Base-by-base conservation (phyloP, 35 echinoderm and acorn worm genomes). In the Chiridota heheva region DNA sequence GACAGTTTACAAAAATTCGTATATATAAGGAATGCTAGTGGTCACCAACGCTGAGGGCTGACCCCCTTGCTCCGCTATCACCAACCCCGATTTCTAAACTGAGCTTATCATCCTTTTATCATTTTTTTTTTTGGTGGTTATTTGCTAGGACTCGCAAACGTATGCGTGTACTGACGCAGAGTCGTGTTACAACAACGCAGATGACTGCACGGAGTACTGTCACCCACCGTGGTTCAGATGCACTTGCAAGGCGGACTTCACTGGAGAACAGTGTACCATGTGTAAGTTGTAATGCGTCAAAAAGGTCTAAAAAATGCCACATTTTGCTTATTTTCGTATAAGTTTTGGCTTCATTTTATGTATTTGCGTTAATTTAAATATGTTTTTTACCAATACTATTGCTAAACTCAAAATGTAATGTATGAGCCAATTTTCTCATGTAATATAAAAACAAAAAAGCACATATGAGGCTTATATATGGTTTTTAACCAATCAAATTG, bases 161-260 rank as follows among this genome's bases (percentile, higher is more conserved):
- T 18, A 49, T 29, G 44, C 44, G 28, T 49, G 51, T 46, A 26
- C 44, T 53, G 44, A 77, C 5, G 26, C 67, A 10, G 69, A 84
- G 24, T 44, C 53, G 12, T 89, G 86, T 48, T 82, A 72, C 67
- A 89, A 89, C 49, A 70, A 63, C 22, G 86, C 63, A 1, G 36
- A 39, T 16, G n/a, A n/a, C n/a, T 89, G 86, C 41, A 89, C 86
- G 26, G 86, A 89, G 58, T 89, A 82, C 27, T 89, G 86, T 34
- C 86, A 89, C 37, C 86, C 86, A 38, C 86, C 86, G 5, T 89
- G 86, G 86, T 73, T 72, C 67, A 64, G 67, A 82, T 89, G 86
- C 41, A 67, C 71, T 18, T 89, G 86, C 53, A 7, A 48, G 2
- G 25, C 7, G 20, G 86, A 81, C 26, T 89, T 89, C 56, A 72